Percentiles rank a stretch among this genome's conserved stretches.
Conservation (phyloP, 2,113 vertebrate species). For the Excalfactoria chinensis region DNA sequence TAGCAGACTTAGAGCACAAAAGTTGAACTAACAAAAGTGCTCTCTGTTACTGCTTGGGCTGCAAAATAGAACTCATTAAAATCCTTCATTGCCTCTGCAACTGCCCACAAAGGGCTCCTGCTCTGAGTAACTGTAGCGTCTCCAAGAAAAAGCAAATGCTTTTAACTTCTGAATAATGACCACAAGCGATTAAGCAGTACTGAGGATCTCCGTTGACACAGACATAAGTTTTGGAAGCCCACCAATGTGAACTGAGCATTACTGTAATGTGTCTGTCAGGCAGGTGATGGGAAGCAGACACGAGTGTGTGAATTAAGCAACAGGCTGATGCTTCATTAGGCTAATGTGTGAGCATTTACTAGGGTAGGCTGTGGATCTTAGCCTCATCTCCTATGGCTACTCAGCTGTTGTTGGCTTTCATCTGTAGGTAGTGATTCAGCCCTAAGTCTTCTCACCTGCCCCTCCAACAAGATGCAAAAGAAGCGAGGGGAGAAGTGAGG, state of each 20-base stretch:
- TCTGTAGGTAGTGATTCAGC: background rate
- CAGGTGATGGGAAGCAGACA: background rate
- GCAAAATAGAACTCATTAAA: background rate
- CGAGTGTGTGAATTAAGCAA: background rate
- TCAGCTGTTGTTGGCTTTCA: accelerated
- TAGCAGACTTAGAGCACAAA: background rate
- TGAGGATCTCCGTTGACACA: background rate
- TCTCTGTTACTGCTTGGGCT: background rate
- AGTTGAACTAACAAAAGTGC: constrained; percentile 20
- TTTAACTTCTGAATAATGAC: background rate
- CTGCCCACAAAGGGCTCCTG: background rate
- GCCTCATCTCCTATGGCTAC: background rate
- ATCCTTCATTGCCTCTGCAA: background rate
- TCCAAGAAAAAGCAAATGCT: background rate
- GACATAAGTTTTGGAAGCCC: background rate
- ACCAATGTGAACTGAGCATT: background rate
- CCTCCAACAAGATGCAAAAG: background rate
- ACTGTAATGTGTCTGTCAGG: background rate
- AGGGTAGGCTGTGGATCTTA: background rate
- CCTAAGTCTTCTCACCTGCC: background rate
- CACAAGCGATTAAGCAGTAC: background rate
- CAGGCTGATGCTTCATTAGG: background rate
- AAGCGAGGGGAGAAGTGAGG: too few species aligned
- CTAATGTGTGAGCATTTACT: background rate
- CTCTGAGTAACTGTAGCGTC: background rate